Base-by-base conservation (phyloP, 2,797 vertebrate genomes). In the Onychomys arenicola region DNA sequence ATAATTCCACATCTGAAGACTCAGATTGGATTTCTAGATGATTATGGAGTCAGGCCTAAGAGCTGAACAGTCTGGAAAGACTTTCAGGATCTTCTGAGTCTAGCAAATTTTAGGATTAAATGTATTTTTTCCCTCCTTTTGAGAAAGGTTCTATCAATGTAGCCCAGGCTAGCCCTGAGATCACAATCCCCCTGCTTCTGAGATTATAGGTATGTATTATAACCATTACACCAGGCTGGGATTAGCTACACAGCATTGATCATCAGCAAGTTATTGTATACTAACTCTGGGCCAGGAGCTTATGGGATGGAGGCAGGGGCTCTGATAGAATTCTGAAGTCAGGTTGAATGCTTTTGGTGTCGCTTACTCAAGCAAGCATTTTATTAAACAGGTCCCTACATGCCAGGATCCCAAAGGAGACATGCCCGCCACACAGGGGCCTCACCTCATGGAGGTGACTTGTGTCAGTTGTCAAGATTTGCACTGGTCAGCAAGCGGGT, bases 1-100 rank as follows among this genome's bases (percentile, higher is more conserved):
- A 6, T 3, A 32, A n/a, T 2, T 4, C 61, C 9, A 21, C 0
- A 2, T 21, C 27, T 6, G 2, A 32, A 46, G 49, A 34, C 29
- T 37, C 43, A 12, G 65, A 55, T 13, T 19, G 29, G 91, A n/a
- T 1, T 14, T 16, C 17, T 0, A 1, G 65, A 57, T 11, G 78
- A 14, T n/a, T 40, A 19, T 0, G 29, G 61, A 87, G 59, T 69
- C 9, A 12, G 78, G 27, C 5, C 11, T 16, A 3, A 67, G 29
- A 23, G 6, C 75, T 84, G 11, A 4, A 27, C 49, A 82, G 25
- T 52, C 40, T 37, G 10, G 88, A 73, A 75, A 71, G 89, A 37
- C 21, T 11, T 40, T 57, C 1, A 12, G 76, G 32, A 2, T 25
- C 43, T 27, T 81, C 43, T 27, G 43, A 14, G 67, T 40, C 25